Conservation (phyloP, 2,113 vertebrate species). For the Microcebus lehilahytsara region DNA sequence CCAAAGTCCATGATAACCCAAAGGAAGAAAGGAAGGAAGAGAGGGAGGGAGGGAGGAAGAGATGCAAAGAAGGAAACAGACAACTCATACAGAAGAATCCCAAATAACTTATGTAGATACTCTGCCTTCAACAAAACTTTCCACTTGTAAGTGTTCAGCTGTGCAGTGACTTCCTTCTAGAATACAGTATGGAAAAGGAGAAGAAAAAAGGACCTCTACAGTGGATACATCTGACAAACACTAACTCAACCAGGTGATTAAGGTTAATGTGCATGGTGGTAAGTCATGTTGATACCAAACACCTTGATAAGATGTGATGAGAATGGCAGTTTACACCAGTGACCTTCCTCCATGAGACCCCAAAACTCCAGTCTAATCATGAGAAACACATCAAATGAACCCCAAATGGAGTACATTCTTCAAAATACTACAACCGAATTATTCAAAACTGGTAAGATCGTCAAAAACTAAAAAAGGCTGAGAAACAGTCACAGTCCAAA, state of each 20-base stretch:
- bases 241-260: background rate
- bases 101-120: background rate
- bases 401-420: background rate
- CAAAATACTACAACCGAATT: background rate
- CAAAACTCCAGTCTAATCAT: background rate
- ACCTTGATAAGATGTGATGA: background rate
- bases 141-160: background rate
- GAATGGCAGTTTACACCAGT: background rate
- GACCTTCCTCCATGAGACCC: background rate
- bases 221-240: background rate
- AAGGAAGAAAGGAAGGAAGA: background rate
- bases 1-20: background rate
- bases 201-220: background rate
- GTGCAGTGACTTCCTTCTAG: background rate
- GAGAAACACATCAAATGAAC: background rate
- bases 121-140: background rate
- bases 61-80: rapidly evolving
- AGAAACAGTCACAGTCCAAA: background rate
- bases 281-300: background rate
- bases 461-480: background rate
- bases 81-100: background rate
- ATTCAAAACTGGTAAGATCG: background rate
- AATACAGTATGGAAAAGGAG: background rate
- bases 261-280: background rate
- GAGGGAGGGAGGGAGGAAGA: too few relatives aligned